Base-by-base conservation (phyloP, 2,797 vertebrate genomes). In the Parauchenoglanis punctatus region DNA sequence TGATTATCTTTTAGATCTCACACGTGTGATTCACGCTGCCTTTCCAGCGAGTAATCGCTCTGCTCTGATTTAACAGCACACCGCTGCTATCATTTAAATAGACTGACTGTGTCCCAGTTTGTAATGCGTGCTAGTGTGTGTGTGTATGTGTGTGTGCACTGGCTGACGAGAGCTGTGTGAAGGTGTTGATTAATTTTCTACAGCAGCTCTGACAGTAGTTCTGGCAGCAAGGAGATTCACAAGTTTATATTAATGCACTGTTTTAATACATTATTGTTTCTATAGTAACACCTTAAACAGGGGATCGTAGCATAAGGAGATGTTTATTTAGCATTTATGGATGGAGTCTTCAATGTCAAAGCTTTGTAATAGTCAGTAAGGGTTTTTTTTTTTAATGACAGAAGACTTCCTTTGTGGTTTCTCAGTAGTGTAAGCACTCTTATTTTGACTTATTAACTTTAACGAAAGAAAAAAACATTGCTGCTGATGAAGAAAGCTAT, bases 101-200 rank as follows among this genome's bases (percentile, higher is more conserved):
- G 88, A 88, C 88, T 87, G 88, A 88, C 78, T 91, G 58, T 89
- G 90, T 78, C 90, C 90, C 87, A 91, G 90, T 88, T 88, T 89
- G 87, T 85, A 84, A 75, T 81, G 81, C 70, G 82, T 11, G 82
- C 49, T 17, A 58, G 70, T 81, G 52, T 72, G 65, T 46, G 80
- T 73, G 80, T 61, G 70, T 70, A 67, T 65, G 83, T 80, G 72
- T 84, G 76, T 61, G 49, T 25, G 67, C n/a, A 58, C 13, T 67
- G 44, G n/a, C 61, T 83, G 81, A 67, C 25, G 76, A 46, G 20
- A 67, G 67, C 81, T 75, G 18, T 40, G 67, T 61, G 35, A 68
- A 81, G 44, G 81, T 83, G 81, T 83, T 83, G 81, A 83, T 83
- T 83, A 67, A 67, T 83, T 49, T 83, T 52, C 63, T 81, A 63